phyloP scores from a whole-genome alignment of 2,888 invertebrate genomes.

The Elysia crispata region DNA sequence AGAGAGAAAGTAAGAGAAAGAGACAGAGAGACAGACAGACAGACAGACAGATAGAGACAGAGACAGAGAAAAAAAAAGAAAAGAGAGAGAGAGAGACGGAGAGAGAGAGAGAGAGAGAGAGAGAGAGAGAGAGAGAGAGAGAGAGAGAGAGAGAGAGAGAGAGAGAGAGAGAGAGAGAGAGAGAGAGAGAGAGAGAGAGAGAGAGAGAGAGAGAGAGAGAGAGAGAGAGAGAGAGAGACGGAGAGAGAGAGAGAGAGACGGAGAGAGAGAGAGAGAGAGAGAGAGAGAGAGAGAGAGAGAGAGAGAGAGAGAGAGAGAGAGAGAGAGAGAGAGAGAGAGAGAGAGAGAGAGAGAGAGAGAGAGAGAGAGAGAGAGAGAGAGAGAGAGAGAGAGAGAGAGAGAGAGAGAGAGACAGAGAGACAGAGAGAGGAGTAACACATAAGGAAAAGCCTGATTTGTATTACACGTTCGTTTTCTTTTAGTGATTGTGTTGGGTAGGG shows the following conservation, averaged over 20 bases:
- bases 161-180: constrained; percentile 2
- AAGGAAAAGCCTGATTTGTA: too few relatives aligned
- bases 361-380: not conserved
- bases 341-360: not conserved
- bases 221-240: not conserved
- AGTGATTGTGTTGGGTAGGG: too few relatives aligned
- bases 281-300: constrained; percentile 23
- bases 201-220: not conserved
- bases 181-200: constrained; percentile 6
- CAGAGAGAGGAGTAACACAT: not conserved
- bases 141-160: not conserved
- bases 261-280: not conserved
- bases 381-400: too few relatives aligned
- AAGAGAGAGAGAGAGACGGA: not conserved
- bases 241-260: not conserved
- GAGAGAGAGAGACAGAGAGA: too few relatives aligned
- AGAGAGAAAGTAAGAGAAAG: not conserved
- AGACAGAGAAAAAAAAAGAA: not conserved
- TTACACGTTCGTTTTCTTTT: too few relatives aligned
- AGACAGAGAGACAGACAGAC: not conserved
- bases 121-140: not conserved
- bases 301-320: constrained; percentile 11
- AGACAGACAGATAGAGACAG: not conserved
- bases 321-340: constrained; percentile 25
- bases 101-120: not conserved